Evolutionary conservation across 2,888 invertebrate species (phyloP).

Genomic region (Brachylomia viminalis): DNA sequence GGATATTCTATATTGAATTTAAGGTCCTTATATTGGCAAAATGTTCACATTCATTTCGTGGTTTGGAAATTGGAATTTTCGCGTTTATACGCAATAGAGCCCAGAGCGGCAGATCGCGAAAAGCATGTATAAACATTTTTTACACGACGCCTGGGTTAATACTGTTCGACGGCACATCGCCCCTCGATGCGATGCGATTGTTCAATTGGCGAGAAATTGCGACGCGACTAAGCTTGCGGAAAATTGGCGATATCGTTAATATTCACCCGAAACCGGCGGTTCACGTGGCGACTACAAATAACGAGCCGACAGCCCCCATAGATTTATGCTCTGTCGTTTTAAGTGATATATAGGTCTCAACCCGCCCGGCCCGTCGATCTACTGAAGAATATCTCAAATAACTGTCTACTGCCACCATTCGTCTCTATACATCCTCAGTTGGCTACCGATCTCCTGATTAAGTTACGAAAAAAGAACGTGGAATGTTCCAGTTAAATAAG

Average conservation of each 20-base stretch:
- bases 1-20: slow-evolving; percentile 40
- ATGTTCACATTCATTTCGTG: slow-evolving; percentile 42
- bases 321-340: slow-evolving; percentile 89
- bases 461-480: slow-evolving; percentile 49
- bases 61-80: slow-evolving; percentile 38
- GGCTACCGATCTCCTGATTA: slow-evolving; percentile 64
- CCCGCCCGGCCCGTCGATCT: slow-evolving; percentile 75
- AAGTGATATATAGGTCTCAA: slow-evolving; percentile 87
- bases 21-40: slow-evolving; percentile 15
- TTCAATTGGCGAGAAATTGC: slow-evolving; percentile 91
- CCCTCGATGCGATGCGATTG: slow-evolving; percentile 86
- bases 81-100: slow-evolving; percentile 33
- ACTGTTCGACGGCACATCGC: slow-evolving; percentile 74
- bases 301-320: slow-evolving; percentile 87
- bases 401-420: slow-evolving; percentile 76
- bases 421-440: slow-evolving; percentile 70
- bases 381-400: slow-evolving; percentile 83
- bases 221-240: slow-evolving; percentile 89
- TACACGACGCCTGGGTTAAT: slow-evolving; percentile 72
- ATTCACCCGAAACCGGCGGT: slow-evolving; percentile 89
- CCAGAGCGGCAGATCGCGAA: slow-evolving; percentile 53
- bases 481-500: slow-evolving; percentile 37
- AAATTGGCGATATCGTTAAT: slow-evolving; percentile 91
- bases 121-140: slow-evolving; percentile 72
- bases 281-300: slow-evolving; percentile 90